Evolutionary conservation across 2,888 invertebrate species (phyloP).

Genomic region (Marasmarcha lunaedactyla): DNA sequence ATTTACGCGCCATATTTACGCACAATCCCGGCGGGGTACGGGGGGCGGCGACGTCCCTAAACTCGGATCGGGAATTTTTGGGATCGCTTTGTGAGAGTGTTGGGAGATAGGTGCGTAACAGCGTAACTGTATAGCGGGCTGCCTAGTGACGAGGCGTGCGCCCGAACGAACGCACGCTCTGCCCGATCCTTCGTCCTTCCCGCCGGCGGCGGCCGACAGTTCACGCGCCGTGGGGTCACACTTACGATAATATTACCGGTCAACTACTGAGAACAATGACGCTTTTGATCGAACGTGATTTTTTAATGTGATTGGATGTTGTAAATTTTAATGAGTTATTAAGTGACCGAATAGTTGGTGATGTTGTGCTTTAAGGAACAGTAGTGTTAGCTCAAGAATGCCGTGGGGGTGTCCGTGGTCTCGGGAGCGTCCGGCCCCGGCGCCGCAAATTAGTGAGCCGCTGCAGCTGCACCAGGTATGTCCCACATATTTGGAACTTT

Average conservation of each 20-base stretch:
- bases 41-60: constrained; percentile 15
- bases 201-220: no score
- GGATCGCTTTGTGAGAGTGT: constrained; percentile 17
- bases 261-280: no score
- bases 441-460: constrained; percentile 40
- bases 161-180: constrained; percentile 42
- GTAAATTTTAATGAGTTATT: background rate
- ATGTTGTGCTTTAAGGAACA: constrained; percentile 21
- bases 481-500: no score
- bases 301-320: no score
- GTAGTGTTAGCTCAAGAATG: constrained; percentile 33
- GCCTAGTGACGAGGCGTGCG: constrained; percentile 45
- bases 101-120: constrained; percentile 1
- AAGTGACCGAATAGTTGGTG: background rate
- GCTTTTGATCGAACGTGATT: no score
- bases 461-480: constrained; percentile 42
- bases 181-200: constrained; percentile 15
- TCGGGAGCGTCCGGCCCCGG: constrained; percentile 39
- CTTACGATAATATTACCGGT: no score
- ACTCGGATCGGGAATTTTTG: constrained; percentile 25
- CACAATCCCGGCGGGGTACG: background rate
- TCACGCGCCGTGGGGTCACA: no score
- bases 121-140: constrained; percentile 28
- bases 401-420: constrained; percentile 64
- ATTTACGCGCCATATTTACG: background rate